Conservation (phyloP, 2,888 invertebrate species). For the Marronus borbonicus region DNA sequence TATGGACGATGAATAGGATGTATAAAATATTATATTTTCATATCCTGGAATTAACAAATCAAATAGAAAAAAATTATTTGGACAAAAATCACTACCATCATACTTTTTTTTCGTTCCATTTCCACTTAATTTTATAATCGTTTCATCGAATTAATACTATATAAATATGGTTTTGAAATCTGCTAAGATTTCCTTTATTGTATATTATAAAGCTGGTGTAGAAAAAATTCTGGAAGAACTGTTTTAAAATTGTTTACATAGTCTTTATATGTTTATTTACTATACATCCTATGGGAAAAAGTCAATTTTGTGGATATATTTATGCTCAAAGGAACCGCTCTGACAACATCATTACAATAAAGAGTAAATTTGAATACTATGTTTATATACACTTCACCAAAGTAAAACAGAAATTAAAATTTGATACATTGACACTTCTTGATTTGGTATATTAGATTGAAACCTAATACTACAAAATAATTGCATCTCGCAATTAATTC, state of each 20-base stretch:
- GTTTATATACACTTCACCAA: constrained; percentile 9
- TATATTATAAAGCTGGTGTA: background rate
- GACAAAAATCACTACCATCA: too few species aligned
- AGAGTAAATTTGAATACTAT: constrained; percentile 22
- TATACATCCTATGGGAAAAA: constrained; percentile 55
- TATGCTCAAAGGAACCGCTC: constrained; percentile 40
- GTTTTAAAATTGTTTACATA: constrained; percentile 46
- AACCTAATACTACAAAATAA: constrained; percentile 6
- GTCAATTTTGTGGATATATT: constrained; percentile 48
- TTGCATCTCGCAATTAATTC: background rate
- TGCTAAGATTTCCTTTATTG: background rate
- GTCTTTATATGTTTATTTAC: constrained; percentile 56
- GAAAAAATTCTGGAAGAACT: constrained; percentile 39
- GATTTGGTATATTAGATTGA: background rate
- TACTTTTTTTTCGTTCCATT: too few species aligned
- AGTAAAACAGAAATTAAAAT: constrained; percentile 32
- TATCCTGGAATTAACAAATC: too few species aligned
- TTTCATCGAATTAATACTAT: constrained; percentile 15
- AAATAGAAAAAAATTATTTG: too few species aligned
- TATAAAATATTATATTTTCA: background rate
- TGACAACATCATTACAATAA: constrained; percentile 36
- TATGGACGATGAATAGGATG: background rate
- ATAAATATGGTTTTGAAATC: constrained; percentile 22
- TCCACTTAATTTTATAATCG: too few species aligned
- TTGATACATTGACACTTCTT: constrained; percentile 25